These are phyloP conservation scores for Parthenolecanium corni DNA, from an alignment of 2,888 invertebrate species.

Conservation along the genomic window DNA sequence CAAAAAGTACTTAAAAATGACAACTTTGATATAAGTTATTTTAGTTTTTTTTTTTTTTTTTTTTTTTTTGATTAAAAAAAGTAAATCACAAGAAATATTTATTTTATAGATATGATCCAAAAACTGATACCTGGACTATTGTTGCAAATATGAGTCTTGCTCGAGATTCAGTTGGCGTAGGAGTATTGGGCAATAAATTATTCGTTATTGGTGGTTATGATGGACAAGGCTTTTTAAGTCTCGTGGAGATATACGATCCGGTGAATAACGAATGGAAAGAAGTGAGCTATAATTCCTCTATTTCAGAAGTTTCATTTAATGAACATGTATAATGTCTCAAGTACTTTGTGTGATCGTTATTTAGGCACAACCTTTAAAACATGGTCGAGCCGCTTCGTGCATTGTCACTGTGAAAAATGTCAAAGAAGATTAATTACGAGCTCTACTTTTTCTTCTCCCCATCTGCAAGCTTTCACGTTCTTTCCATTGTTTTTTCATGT, in stretches of 20 bases:
- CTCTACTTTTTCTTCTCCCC: background rate
- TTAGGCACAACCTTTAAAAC: conserved; percentile 63
- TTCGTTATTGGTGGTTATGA: conserved; percentile 85
- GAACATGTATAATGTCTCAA: background rate
- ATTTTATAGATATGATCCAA: conserved; percentile 46
- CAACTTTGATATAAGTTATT: too few relatives aligned
- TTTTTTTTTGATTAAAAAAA: background rate
- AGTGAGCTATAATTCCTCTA: conserved; percentile 38
- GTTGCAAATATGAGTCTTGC: conserved; percentile 72
- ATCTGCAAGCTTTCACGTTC: background rate
- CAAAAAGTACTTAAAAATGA: too few relatives aligned
- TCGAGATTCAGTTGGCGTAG: conserved; percentile 79
- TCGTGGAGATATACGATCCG: conserved; percentile 83
- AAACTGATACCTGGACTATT: conserved; percentile 75
- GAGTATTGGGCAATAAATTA: conserved; percentile 68
- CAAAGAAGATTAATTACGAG: conserved; percentile 13
- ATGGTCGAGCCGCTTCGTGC: conserved; percentile 79
- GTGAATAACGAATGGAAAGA: conserved; percentile 62
- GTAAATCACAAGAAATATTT: too few relatives aligned
- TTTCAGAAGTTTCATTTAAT: background rate
- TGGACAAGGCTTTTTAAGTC: conserved; percentile 73
- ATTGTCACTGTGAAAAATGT: conserved; percentile 46
- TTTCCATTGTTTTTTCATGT: background rate
- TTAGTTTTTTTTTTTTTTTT: conserved; percentile 1
- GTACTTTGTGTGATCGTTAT: conserved; percentile 36